These are phyloP conservation scores for Muntiacus muntjak DNA, from an alignment of 2,113 vertebrate species.

Conservation along the genomic window DNA sequence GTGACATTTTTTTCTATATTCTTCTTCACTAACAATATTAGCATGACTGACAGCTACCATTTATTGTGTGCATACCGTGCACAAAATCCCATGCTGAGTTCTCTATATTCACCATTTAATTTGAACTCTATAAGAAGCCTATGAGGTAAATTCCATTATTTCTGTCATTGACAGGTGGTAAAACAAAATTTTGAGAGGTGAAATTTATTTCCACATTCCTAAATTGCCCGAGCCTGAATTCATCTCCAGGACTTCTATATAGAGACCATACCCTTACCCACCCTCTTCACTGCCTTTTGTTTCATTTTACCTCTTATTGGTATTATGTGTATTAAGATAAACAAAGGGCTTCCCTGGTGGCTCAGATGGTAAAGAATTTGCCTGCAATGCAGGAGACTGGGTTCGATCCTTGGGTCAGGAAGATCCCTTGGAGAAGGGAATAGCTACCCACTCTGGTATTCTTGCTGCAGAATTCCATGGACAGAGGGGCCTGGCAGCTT, in stretches of 20 bases:
- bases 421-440: background rate
- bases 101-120: background rate
- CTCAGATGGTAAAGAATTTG: background rate
- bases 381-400: background rate
- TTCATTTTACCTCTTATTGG: background rate
- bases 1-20: background rate
- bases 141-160: background rate
- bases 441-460: background rate
- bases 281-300: background rate
- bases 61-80: background rate
- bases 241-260: background rate
- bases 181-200: background rate
- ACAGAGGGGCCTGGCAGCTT: background rate
- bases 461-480: background rate
- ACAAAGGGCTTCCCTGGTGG: background rate
- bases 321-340: background rate
- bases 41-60: background rate
- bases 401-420: background rate
- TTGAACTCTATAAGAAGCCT: background rate
- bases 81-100: background rate
- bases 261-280: background rate
- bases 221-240: background rate
- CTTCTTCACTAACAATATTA: background rate
- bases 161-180: background rate
- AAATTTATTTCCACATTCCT: background rate